Conservation (phyloP, 2,888 invertebrate species). For the Keiferia lycopersicella region DNA sequence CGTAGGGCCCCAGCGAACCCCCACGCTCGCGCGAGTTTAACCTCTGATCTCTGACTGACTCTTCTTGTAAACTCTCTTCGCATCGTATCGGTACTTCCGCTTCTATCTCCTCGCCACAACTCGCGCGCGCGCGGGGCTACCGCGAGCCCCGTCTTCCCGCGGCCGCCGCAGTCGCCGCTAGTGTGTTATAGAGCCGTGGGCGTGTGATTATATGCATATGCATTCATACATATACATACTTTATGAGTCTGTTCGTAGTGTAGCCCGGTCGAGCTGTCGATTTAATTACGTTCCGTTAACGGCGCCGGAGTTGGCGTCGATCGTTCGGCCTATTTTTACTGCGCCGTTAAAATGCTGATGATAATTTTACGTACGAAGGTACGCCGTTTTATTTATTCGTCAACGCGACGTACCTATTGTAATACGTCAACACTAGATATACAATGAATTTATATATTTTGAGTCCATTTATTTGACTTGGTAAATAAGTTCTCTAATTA, state of each 20-base stretch:
- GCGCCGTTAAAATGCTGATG: constrained; percentile 29
- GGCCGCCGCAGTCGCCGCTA: neutral
- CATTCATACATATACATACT: constrained; percentile 33
- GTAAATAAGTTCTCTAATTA: constrained; percentile 30
- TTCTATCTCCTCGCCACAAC: constrained; percentile 13
- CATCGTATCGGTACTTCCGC: constrained; percentile 2
- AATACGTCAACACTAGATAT: constrained; percentile 25
- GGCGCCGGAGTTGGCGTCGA: constrained; percentile 27
- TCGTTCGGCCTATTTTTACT: constrained; percentile 40
- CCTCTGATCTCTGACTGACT: constrained; percentile 11
- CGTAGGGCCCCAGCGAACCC: neutral
- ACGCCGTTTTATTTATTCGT: constrained; percentile 27
- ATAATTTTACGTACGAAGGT: constrained; percentile 19
- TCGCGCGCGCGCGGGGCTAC: neutral
- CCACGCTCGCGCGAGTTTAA: neutral
- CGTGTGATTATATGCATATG: constrained; percentile 33
- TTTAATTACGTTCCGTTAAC: constrained; percentile 32
- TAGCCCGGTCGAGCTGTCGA: constrained; percentile 33
- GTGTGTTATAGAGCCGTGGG: constrained; percentile 23
- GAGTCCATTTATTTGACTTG: constrained; percentile 28
- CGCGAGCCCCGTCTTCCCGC: neutral
- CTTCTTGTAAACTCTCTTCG: constrained; percentile 5
- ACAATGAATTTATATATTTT: constrained; percentile 23
- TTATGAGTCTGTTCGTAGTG: constrained; percentile 35
- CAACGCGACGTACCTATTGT: constrained; percentile 27